Conservation (phyloP, 2,797 vertebrate genomes). For the Microhierax caerulescens region DNA sequence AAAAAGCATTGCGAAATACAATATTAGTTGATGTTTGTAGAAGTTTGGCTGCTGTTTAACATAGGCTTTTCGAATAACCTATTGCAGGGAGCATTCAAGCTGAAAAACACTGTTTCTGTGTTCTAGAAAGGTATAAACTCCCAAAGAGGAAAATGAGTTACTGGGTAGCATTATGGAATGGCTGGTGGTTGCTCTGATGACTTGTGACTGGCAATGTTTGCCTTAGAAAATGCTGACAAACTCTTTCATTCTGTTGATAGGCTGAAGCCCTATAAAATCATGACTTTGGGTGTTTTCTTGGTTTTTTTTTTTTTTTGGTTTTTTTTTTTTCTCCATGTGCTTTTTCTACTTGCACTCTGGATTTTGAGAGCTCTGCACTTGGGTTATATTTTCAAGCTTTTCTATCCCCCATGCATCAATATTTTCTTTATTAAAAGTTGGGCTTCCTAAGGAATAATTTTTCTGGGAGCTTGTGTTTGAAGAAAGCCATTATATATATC, state of each 20-base stretch:
- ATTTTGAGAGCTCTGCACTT: not conserved
- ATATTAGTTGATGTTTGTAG: not conserved
- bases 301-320: not conserved
- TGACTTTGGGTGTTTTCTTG: not conserved
- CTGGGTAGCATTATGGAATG: not conserved
- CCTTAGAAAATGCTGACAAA: not conserved
- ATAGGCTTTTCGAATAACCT: not conserved
- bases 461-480: not conserved
- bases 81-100: not conserved
- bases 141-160: not conserved
- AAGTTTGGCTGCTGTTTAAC: not conserved
- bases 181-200: not conserved
- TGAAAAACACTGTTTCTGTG: not conserved
- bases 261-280: not conserved
- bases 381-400: not conserved
- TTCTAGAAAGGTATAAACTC: not conserved
- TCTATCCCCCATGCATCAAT: not conserved
- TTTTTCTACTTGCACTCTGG: not conserved
- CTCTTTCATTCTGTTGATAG: not conserved
- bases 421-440: not conserved
- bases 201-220: not conserved
- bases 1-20: not conserved
- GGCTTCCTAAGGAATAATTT: not conserved
- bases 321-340: not conserved
- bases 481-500: not conserved